These are phyloP conservation scores for Paramacrobiotus metropolitanus DNA, from an alignment of 1,140 invertebrate genomes.

Conservation along the genomic window DNA sequence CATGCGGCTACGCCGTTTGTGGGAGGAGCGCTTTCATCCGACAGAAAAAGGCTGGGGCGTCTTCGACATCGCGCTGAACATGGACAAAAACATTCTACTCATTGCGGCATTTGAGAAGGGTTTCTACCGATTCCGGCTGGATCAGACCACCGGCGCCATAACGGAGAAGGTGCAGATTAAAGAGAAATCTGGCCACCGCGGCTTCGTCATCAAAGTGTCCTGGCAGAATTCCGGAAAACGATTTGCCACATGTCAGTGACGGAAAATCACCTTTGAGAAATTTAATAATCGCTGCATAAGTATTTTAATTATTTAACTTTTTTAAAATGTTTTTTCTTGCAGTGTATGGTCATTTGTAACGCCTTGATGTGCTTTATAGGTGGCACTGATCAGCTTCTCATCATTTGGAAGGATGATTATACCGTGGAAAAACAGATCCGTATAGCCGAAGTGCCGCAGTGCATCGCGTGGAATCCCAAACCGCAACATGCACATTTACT, in stretches of 20 bases:
- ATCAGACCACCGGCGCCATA: neutral
- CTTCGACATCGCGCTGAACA: neutral
- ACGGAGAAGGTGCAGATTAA: neutral
- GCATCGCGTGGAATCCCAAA: neutral
- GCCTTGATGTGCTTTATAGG: neutral
- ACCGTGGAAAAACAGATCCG: neutral
- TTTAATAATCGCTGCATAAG: neutral
- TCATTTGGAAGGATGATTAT: conserved; percentile 1
- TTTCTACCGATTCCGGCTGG: neutral
- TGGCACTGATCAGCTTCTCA: neutral
- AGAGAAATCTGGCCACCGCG: neutral
- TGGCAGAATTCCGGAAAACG: neutral
- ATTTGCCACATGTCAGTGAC: neutral
- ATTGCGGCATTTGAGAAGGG: conserved; percentile 3
- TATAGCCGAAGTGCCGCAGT: neutral
- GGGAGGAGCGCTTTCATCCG: conserved; percentile 2
- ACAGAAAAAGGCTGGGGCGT: neutral
- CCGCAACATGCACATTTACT: neutral
- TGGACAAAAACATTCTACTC: neutral
- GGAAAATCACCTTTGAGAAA: neutral
- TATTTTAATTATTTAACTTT: neutral
- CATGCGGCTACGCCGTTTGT: neutral
- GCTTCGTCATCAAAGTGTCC: neutral
- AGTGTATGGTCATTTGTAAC: neutral
- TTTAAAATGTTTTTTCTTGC: too few species aligned